These are phyloP conservation scores for Actinernus sp. DNA, from an alignment of 92 coral and sea anemone genomes.

Conservation along the genomic window DNA sequence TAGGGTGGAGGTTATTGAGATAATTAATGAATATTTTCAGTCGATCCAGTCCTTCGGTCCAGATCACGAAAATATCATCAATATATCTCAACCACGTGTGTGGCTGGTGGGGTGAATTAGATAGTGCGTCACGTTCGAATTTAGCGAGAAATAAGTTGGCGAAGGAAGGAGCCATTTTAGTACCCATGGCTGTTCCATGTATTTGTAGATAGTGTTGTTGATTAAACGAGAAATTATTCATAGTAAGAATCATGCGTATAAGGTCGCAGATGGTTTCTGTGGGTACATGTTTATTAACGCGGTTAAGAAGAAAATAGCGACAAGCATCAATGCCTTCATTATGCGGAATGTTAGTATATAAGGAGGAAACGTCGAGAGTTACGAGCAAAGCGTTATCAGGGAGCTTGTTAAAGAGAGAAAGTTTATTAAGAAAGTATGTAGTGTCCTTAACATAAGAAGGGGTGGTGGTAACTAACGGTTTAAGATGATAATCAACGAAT, in stretches of 20 bases:
- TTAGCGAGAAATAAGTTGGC: constrained; percentile 2
- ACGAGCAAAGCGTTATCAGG: constrained; percentile 13
- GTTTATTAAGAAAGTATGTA: constrained; percentile 18
- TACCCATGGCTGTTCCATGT: constrained; percentile 39
- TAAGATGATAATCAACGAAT: constrained; percentile 5
- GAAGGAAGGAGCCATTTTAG: constrained; percentile 21
- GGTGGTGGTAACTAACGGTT: constrained; percentile 1
- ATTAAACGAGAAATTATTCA: constrained; percentile 37
- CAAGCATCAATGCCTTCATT: constrained; percentile 30
- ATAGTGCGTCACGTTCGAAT: background rate
- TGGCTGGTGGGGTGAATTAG: constrained; percentile 8
- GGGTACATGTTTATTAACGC: constrained; percentile 16
- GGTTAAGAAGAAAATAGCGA: constrained; percentile 8
- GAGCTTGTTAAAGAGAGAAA: background rate
- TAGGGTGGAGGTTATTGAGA: constrained; percentile 29
- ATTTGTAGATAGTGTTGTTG: constrained; percentile 28
- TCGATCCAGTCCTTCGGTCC: constrained; percentile 30
- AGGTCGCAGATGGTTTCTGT: constrained; percentile 18
- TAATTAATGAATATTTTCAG: constrained; percentile 3
- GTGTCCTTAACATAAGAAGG: constrained; percentile 6
- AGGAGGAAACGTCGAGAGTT: constrained; percentile 8
- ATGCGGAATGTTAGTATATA: constrained; percentile 19
- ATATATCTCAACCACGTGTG: constrained; percentile 32
- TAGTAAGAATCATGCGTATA: constrained; percentile 22
- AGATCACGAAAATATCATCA: constrained; percentile 33